Evolutionary conservation across 2,888 invertebrate species (phyloP).

Genomic region (Oegoconia quadripuncta): DNA sequence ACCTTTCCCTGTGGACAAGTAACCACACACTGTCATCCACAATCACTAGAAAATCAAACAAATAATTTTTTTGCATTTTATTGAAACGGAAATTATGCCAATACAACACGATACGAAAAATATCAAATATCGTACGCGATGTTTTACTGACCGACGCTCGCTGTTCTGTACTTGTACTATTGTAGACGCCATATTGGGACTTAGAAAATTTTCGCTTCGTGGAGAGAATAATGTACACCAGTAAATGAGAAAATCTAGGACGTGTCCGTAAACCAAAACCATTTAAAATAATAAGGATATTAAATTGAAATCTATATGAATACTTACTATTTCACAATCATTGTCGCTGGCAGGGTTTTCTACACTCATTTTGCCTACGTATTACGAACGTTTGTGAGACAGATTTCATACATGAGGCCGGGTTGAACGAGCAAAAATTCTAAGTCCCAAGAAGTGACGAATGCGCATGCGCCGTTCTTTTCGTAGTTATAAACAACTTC

Average conservation of each 20-base stretch:
- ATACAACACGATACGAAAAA: neutral
- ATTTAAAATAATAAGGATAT: constrained; percentile 24
- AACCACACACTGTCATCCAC: constrained; percentile 10
- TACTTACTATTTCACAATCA: constrained; percentile 81
- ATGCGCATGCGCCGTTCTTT: constrained; percentile 79
- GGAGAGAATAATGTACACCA: constrained; percentile 65
- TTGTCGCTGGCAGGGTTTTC: constrained; percentile 81
- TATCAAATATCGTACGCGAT: constrained; percentile 19
- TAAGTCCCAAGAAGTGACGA: constrained; percentile 79
- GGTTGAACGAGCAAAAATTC: constrained; percentile 50
- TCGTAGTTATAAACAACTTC: constrained; percentile 43
- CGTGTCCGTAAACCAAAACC: constrained; percentile 20
- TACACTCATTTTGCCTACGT: constrained; percentile 82
- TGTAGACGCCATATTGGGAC: constrained; percentile 94
- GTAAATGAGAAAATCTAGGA: constrained; percentile 51
- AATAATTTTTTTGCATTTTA: constrained; percentile 9
- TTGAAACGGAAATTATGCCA: constrained; percentile 1
- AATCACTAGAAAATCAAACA: constrained; percentile 11
- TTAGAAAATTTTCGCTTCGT: constrained; percentile 81
- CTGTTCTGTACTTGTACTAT: constrained; percentile 76
- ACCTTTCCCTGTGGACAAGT: constrained; percentile 66
- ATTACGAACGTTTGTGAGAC: constrained; percentile 57
- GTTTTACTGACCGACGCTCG: constrained; percentile 53
- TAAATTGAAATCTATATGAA: constrained; percentile 36
- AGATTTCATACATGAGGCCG: constrained; percentile 56